Evolutionary conservation across 2,797 vertebrate genomes (phyloP), one percentile per base, ranked within the genome.

Genomic region (Oreochromis grahami): DNA sequence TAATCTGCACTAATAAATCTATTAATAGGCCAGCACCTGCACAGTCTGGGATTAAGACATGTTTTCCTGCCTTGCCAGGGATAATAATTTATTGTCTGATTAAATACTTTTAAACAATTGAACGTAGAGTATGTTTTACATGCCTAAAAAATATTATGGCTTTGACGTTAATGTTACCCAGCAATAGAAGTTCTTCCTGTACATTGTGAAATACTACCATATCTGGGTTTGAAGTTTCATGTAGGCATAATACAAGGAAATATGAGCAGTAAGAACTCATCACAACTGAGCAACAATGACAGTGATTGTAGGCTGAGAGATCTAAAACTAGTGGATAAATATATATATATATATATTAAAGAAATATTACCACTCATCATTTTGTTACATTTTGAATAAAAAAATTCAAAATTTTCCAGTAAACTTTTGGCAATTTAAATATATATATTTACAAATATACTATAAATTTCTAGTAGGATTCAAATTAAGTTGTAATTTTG

Each of bases 1-100:
- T 93, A 93, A 95, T 93, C 94, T 92, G 81, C 17, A 56, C 84
- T 86, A 87, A 89, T 87, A 84, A 91, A 91, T 93, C 91, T 91
- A 92, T 90, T 81, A 88, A 91, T 87, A 92, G 89, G 80, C 45
- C 36, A 17, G 72, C 77, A 94, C 83, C 86, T 93, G 82, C 81
- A 82, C 48, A 41, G 76, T 6, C 36, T 52, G 12, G 87, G 79
- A 87, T 87, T 87, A 89, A 85, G 74, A 74, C 14, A 13, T 63
- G 70, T 78, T 84, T 91, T 65, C 76, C 79, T 82, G 34, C 53
- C 8, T 13, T 6, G 26, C 15, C 21, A 10, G 53, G 24, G 11
- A 77, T 43, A 38, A 55, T 53, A 2, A 77, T 55, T 55, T 32
- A 79, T 36, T 55, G n/a, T 53, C 34, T 13, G 24, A 74, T 24